Conservation (phyloP, 2,113 vertebrate species). For the Myotis yumanensis region DNA sequence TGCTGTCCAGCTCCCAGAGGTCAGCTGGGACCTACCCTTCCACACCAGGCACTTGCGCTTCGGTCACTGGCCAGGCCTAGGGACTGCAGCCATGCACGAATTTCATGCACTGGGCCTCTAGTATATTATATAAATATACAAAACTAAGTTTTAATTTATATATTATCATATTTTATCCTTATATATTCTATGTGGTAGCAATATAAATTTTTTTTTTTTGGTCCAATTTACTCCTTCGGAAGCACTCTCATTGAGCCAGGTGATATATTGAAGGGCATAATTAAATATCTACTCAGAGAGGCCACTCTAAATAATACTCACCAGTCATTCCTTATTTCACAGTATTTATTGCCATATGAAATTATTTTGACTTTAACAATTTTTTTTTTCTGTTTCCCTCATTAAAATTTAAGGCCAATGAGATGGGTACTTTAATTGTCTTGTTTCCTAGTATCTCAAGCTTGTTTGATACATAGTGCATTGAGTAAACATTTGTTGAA, state of each 20-base stretch:
- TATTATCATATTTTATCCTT: not conserved
- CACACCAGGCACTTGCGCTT: no score
- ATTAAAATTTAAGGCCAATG: conserved; percentile 33
- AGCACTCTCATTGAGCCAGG: not conserved
- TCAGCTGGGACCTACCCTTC: no score
- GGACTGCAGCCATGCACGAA: no score
- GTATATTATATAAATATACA: not conserved
- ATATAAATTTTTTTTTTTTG: not conserved
- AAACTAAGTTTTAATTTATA: not conserved
- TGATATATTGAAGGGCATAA: not conserved
- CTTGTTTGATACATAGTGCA: not conserved
- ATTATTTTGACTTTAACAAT: not conserved
- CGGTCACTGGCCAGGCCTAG: no score
- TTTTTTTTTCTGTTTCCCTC: not conserved
- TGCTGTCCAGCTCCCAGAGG: no score
- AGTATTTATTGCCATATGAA: not conserved
- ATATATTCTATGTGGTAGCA: not conserved
- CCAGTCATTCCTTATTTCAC: not conserved
- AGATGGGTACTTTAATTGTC: not conserved
- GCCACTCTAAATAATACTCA: not conserved
- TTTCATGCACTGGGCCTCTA: no score
- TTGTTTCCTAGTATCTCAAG: not conserved
- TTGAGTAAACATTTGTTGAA: not conserved
- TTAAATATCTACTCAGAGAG: not conserved
- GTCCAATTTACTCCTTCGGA: not conserved